These are phyloP conservation scores for Calephelis perditalis DNA, from an alignment of 2,888 invertebrate species.

Conservation along the genomic window DNA sequence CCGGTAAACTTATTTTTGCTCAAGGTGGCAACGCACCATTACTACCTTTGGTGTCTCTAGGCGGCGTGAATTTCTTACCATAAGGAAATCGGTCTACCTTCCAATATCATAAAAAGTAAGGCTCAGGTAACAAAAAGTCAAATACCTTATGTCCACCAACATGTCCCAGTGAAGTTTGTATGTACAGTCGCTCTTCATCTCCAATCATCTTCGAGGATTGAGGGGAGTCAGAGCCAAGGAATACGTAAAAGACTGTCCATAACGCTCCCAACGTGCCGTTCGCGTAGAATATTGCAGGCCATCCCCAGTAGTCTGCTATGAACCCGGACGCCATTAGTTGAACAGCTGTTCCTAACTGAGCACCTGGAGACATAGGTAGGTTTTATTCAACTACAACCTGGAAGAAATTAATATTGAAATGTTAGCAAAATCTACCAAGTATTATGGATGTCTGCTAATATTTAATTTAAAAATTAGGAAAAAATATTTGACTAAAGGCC, in stretches of 20 bases:
- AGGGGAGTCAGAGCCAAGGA: slow-evolving; percentile 83
- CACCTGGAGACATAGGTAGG: slow-evolving; percentile 48
- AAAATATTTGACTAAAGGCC: too few species aligned
- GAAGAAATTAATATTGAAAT: too few species aligned
- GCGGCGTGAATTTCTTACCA: too few species aligned
- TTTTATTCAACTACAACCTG: too few species aligned
- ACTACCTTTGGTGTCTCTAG: too few species aligned
- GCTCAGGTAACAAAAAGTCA: background rate
- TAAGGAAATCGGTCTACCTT: too few species aligned
- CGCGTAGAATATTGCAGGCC: slow-evolving; percentile 83
- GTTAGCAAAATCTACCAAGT: too few species aligned
- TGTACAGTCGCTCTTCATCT: slow-evolving; percentile 80
- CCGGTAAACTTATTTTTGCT: too few species aligned
- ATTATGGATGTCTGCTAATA: too few species aligned
- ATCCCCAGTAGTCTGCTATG: slow-evolving; percentile 68
- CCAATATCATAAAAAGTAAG: too few species aligned
- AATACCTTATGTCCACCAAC: slow-evolving; percentile 48
- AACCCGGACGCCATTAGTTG: slow-evolving; percentile 72
- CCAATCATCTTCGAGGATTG: slow-evolving; percentile 77
- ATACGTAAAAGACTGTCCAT: slow-evolving; percentile 75
- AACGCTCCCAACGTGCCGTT: slow-evolving; percentile 73
- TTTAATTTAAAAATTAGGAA: too few species aligned
- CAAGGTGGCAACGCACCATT: too few species aligned
- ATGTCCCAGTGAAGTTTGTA: slow-evolving; percentile 73
- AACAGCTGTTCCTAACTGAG: slow-evolving; percentile 77